phyloP scores from a whole-genome alignment of 2,888 invertebrate genomes.

The Psylliodes chrysocephalus region DNA sequence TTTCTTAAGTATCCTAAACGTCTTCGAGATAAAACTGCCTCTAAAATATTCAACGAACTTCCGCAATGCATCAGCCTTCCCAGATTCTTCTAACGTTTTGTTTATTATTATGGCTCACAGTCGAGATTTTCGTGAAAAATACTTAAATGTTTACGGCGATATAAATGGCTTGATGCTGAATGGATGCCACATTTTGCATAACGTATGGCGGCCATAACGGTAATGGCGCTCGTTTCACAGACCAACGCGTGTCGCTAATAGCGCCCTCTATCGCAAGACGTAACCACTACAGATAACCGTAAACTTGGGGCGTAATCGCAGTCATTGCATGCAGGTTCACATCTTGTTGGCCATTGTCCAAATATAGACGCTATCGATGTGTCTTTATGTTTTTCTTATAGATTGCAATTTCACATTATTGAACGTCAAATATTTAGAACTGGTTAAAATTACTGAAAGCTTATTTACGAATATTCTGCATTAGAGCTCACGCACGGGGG shows the following conservation, averaged over 20 bases:
- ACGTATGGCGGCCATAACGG: slow-evolving; percentile 50
- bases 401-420: too few species aligned
- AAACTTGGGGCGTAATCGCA: slow-evolving; percentile 29
- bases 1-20: not conserved
- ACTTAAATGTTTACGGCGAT: slow-evolving; percentile 44
- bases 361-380: slow-evolving; percentile 1
- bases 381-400: not conserved
- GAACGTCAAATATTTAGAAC: too few species aligned
- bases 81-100: slow-evolving; percentile 26
- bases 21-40: not conserved
- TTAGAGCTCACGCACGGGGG: too few species aligned
- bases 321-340: slow-evolving; percentile 25
- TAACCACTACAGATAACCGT: slow-evolving; percentile 43
- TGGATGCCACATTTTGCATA: slow-evolving; percentile 43
- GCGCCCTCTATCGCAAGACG: slow-evolving; percentile 51
- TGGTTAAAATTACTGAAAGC: too few species aligned
- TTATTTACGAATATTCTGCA: too few species aligned
- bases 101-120: slow-evolving; percentile 28
- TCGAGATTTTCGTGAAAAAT: slow-evolving; percentile 34
- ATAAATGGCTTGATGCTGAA: slow-evolving; percentile 45
- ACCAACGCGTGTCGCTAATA: slow-evolving; percentile 53
- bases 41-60: slow-evolving; percentile 29
- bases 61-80: slow-evolving; percentile 26
- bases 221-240: slow-evolving; percentile 56
- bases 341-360: slow-evolving; percentile 25